Conservation (phyloP, 2,888 invertebrate genomes). For the Heteromurus nitidus region DNA sequence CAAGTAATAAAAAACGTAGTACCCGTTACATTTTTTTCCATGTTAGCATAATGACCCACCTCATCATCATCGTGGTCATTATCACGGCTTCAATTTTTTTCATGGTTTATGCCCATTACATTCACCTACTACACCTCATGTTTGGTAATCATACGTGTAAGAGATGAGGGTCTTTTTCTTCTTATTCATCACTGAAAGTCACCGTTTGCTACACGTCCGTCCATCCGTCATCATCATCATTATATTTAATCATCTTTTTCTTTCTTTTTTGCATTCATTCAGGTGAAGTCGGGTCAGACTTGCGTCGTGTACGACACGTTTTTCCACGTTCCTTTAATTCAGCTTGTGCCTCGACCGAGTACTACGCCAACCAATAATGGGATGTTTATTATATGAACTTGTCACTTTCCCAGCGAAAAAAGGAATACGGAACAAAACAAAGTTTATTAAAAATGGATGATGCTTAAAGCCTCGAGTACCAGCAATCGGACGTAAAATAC, state of each 20-base stretch:
- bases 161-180: not conserved
- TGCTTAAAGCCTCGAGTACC: too few relatives aligned
- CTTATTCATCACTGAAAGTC: conserved; percentile 20
- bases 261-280: conserved; percentile 31
- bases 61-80: conserved; percentile 42
- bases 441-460: too few relatives aligned
- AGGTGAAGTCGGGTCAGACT: conserved; percentile 49
- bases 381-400: not conserved
- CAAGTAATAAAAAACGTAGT: not conserved
- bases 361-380: too few relatives aligned
- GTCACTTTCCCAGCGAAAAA: too few relatives aligned
- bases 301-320: conserved; percentile 39
- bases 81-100: conserved; percentile 56
- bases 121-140: conserved; percentile 14
- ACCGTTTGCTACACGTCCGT: conserved; percentile 26
- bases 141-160: conserved; percentile 36
- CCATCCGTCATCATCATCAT: conserved; percentile 47
- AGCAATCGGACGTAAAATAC: too few relatives aligned
- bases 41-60: not conserved
- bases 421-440: too few relatives aligned
- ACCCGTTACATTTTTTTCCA: conserved; percentile 23
- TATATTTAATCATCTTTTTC: conserved; percentile 52
- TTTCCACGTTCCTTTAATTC: conserved; percentile 35
- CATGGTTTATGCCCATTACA: conserved; percentile 53
- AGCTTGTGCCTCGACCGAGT: not conserved